A percentile compares a stretch with the other conserved stretches of the same genome.
phyloP scores from a whole-genome alignment of 2,888 invertebrate genomes.

The Apoderus coryli region DNA sequence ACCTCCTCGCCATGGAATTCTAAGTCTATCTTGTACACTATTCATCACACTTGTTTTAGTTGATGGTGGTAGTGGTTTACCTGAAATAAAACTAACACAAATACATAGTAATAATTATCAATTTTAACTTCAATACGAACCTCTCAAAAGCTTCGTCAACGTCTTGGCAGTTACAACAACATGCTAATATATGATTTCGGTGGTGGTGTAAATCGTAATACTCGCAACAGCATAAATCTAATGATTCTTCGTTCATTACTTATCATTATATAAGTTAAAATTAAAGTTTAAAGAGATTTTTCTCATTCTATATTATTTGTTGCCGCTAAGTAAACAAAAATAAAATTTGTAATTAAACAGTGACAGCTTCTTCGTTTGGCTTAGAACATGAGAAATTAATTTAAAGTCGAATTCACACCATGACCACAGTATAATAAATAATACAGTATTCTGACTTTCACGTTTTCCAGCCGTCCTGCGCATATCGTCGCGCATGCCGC shows the following conservation, averaged over 20 bases:
- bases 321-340: too few relatives aligned
- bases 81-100: background rate
- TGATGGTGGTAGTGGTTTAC: background rate
- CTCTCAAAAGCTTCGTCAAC: conserved; percentile 41
- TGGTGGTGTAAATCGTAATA: conserved; percentile 37
- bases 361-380: too few relatives aligned
- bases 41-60: conserved; percentile 30
- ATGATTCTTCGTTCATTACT: conserved; percentile 16
- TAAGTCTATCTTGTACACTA: conserved; percentile 38
- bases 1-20: conserved; percentile 44
- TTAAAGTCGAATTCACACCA: too few relatives aligned
- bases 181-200: conserved; percentile 39
- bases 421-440: too few relatives aligned
- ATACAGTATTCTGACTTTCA: too few relatives aligned
- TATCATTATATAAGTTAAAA: too few relatives aligned
- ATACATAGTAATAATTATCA: conserved; percentile 4
- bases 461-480: too few relatives aligned
- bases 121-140: conserved; percentile 23
- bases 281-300: too few relatives aligned
- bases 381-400: too few relatives aligned
- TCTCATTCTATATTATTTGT: too few relatives aligned
- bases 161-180: conserved; percentile 43
- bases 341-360: too few relatives aligned
- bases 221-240: conserved; percentile 42
- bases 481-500: too few relatives aligned